Conservation (phyloP, 2,113 vertebrate species). For the Crotalus tigris region DNA sequence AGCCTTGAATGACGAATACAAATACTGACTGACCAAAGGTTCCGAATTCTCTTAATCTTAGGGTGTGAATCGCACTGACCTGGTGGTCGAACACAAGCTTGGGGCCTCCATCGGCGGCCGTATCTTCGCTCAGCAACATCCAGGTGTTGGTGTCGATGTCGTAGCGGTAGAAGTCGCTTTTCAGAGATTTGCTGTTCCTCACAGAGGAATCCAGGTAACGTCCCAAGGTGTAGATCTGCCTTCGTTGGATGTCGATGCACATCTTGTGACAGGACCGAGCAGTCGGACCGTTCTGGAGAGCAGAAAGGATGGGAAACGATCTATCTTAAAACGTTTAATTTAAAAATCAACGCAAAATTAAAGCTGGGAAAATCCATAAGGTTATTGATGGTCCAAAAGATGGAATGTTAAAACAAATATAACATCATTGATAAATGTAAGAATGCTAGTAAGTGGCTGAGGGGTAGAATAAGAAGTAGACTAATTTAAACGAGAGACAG, state of each 20-base stretch:
- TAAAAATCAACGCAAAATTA: too few relatives aligned
- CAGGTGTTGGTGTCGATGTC: conserved; percentile 95
- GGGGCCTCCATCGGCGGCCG: conserved; percentile 90
- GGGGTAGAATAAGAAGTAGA: too few relatives aligned
- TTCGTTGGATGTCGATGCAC: conserved; percentile 95
- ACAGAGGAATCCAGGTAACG: conserved; percentile 97
- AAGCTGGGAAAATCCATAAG: too few relatives aligned
- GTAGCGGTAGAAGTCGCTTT: conserved; percentile 97
- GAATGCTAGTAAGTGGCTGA: too few relatives aligned
- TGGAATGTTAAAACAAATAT: too few relatives aligned
- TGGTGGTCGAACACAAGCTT: conserved; percentile 98
- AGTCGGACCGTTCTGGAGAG: conserved; percentile 87
- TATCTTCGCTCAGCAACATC: conserved; percentile 94
- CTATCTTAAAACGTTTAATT: too few relatives aligned
- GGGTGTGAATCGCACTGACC: conserved; percentile 66
- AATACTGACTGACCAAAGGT: not conserved
- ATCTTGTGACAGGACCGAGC: conserved; percentile 98
- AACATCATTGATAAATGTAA: too few relatives aligned
- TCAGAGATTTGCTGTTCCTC: conserved; percentile 96
- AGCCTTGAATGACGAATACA: not conserved
- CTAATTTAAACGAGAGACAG: too few relatives aligned
- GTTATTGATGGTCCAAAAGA: too few relatives aligned
- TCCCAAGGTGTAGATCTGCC: conserved; percentile 96
- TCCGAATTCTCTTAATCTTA: not conserved
- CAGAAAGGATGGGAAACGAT: not conserved